phyloP scores from a whole-genome alignment of 2,113 vertebrate genomes.

The Pogonocichla stellata region DNA sequence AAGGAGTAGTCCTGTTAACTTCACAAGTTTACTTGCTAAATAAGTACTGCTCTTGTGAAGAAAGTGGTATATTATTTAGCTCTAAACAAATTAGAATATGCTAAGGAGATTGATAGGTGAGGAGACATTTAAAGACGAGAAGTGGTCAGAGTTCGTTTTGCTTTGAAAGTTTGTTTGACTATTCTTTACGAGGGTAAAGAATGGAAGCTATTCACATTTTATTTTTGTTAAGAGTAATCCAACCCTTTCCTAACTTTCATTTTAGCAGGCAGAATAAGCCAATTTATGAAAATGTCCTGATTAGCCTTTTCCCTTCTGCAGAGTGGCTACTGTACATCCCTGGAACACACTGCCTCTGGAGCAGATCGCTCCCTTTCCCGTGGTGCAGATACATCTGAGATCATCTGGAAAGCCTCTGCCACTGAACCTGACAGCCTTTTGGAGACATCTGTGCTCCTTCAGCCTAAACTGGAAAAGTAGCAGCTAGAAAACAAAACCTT shows the following conservation, averaged over 20 bases:
- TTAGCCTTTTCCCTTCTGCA: not conserved
- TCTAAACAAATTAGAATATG: not conserved
- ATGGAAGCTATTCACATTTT: not conserved
- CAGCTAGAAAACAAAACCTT: not conserved
- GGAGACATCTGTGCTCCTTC: not conserved
- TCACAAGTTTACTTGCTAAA: not conserved
- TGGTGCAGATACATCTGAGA: not conserved
- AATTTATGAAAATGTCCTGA: not conserved
- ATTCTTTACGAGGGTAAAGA: not conserved
- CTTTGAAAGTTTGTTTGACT: not conserved
- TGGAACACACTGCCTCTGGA: not conserved
- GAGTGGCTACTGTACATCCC: rapidly evolving
- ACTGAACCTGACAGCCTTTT: not conserved
- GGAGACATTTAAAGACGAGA: not conserved
- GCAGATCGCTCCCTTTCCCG: rapidly evolving
- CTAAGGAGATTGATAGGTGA: not conserved
- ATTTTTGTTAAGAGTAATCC: not conserved
- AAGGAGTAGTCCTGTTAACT: not conserved
- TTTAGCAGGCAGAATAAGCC: not conserved
- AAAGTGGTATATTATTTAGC: not conserved
- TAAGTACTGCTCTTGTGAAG: not conserved
- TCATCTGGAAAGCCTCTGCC: not conserved
- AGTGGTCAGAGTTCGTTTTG: not conserved
- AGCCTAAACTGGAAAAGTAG: not conserved
- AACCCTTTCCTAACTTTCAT: not conserved